Conservation (phyloP, 2,113 vertebrate genomes). For the Mirounga angustirostris region DNA sequence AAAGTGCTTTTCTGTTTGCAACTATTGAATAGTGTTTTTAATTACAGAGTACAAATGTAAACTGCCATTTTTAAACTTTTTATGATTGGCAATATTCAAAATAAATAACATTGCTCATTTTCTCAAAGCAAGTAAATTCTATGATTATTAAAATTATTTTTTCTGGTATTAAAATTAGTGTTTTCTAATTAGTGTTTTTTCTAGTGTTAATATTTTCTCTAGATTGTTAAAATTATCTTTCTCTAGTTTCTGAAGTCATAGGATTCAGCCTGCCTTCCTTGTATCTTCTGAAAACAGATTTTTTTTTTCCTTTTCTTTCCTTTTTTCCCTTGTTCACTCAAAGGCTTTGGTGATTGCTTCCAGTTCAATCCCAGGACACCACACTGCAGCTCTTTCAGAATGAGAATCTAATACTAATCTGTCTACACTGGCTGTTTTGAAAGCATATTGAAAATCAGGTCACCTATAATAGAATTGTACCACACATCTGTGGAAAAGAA, state of each 20-base stretch:
- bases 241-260: not conserved
- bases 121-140: not conserved
- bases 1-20: not conserved
- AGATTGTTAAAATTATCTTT: not conserved
- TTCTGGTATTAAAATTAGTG: not conserved
- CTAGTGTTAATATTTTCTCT: not conserved
- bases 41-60: not conserved
- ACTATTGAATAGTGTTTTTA: not conserved
- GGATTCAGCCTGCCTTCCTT: not conserved
- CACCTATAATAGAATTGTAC: constrained; percentile 48
- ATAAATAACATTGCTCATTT: not conserved
- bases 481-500: constrained; percentile 3
- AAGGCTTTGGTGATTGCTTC: not conserved
- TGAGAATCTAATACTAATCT: constrained; percentile 47
- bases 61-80: not conserved
- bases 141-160: not conserved
- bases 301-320: not conserved
- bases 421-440: constrained; percentile 60
- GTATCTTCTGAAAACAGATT: not conserved
- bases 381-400: constrained; percentile 24
- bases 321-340: constrained; percentile 8
- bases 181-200: constrained; percentile 31
- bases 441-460: constrained; percentile 66
- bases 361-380: constrained; percentile 10
- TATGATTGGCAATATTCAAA: not conserved